Base-by-base conservation (phyloP, 2,888 invertebrate species). In the Xanthorhoe spadicearia region DNA sequence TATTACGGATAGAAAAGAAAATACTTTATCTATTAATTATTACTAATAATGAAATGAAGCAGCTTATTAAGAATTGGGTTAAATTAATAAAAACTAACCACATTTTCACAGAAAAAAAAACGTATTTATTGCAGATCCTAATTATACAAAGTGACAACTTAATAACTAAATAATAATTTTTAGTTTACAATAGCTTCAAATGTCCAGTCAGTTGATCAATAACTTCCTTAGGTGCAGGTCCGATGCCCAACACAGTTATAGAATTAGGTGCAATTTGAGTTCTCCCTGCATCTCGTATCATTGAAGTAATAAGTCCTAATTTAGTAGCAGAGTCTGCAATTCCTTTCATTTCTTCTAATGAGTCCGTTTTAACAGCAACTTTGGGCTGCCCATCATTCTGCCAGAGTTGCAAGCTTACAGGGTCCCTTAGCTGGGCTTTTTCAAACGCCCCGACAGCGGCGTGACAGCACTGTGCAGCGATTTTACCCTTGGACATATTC, bases 401-500 rank as follows among this genome's bases (percentile, higher is more conserved):
- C 95, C 95, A 95, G 8, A 80, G 76, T 50, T 87, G 85, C 7
- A 95, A 80, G 2, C 95, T 87, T 57, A 94, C 94, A 0, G 96
- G 95, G 74, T 95, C 94, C 64, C 91, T 94, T 61, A 87, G 90
- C 52, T 93, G 87, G 0, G 96, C 95, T 76, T 95, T 95, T 72
- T 97, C 96, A 79, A 96, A 98, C 0, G 97, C 97, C 13, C 96
- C 96, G 0, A 98, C 97, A 0, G 98, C 97, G n/a, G 97, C 98
- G 85, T 99, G 98, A n/a, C 96, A 95, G 88, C 98, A 98, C 86
- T 98, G 98, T 0, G 98, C 97, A 3, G 97, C 98, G 49, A 97
- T 96, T 93, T 99, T 99, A 0, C 99, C 98, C 92, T 98, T 98
- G 13, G 97, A 96, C 99, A 99, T 99, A 86, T 97, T 97, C 3